Percentiles rank a stretch among this genome's conserved stretches.
phyloP scores from a whole-genome alignment of 2,797 vertebrate genomes.

The Dendrocincla tyrannina region DNA sequence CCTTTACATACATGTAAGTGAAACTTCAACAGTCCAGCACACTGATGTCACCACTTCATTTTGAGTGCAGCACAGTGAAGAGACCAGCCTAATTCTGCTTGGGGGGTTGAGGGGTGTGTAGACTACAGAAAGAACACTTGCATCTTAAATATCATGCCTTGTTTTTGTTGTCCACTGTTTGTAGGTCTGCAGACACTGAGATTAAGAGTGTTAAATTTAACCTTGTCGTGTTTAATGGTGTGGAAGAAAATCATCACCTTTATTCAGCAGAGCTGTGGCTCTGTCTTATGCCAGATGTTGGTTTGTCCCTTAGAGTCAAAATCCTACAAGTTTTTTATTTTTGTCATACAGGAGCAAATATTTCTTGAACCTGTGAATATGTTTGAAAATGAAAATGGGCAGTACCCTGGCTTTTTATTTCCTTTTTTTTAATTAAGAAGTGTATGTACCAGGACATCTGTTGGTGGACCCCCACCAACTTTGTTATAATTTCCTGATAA shows the following conservation, averaged over 20 bases:
- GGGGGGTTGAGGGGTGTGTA: background rate
- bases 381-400: background rate
- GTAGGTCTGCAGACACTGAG: background rate
- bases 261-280: background rate
- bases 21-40: background rate
- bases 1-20: background rate
- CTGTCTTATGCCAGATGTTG: background rate
- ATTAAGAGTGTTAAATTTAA: background rate
- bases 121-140: background rate
- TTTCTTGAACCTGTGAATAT: background rate
- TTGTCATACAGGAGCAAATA: background rate
- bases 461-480: background rate
- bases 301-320: background rate
- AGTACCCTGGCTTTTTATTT: background rate
- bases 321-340: background rate
- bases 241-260: background rate
- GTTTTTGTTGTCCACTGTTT: background rate
- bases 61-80: background rate
- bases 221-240: background rate
- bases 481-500: background rate
- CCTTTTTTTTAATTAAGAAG: background rate
- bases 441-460: background rate
- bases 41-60: background rate
- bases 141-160: background rate
- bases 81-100: background rate